phyloP scores from a whole-genome alignment of 1,140 invertebrate species.

The Medauroidea extradentata region DNA sequence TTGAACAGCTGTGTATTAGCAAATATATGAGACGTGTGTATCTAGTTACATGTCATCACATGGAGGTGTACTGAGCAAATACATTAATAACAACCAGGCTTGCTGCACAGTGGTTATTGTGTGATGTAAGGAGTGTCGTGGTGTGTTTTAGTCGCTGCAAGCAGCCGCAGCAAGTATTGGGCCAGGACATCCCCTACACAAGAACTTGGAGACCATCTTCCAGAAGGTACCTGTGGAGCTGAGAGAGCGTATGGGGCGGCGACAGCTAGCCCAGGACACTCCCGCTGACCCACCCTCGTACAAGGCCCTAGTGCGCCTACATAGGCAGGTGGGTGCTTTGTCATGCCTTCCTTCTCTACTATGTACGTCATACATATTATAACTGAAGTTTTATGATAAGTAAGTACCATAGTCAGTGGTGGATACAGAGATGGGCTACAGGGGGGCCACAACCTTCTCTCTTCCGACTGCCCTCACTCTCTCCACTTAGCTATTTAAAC shows the following conservation, averaged over 20 bases:
- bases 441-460: too few relatives aligned
- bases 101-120: too few relatives aligned
- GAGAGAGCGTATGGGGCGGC: slow-evolving; percentile 62
- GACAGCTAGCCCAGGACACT: slow-evolving; percentile 58
- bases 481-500: too few relatives aligned
- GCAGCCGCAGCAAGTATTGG: slow-evolving; percentile 62
- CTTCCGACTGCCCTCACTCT: too few relatives aligned
- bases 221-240: slow-evolving; percentile 78
- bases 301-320: slow-evolving; percentile 75
- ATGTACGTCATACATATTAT: too few relatives aligned
- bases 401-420: neutral
- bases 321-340: slow-evolving; percentile 55
- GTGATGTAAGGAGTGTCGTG: too few relatives aligned
- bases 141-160: slow-evolving; percentile 59
- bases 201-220: slow-evolving; percentile 80
- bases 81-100: too few relatives aligned
- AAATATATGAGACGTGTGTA: too few relatives aligned
- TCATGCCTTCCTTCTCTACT: neutral
- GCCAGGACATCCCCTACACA: slow-evolving; percentile 61
- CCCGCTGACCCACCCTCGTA: slow-evolving; percentile 68
- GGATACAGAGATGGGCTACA: neutral
- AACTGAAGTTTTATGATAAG: too few relatives aligned
- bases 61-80: too few relatives aligned
- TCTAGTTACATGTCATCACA: too few relatives aligned
- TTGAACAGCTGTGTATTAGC: too few relatives aligned